A percentile compares a stretch with the other conserved stretches of the same genome.
These are phyloP conservation scores for Sphaerophoria rueppellii DNA, from an alignment of 2,888 invertebrate genomes.

Conservation along the genomic window DNA sequence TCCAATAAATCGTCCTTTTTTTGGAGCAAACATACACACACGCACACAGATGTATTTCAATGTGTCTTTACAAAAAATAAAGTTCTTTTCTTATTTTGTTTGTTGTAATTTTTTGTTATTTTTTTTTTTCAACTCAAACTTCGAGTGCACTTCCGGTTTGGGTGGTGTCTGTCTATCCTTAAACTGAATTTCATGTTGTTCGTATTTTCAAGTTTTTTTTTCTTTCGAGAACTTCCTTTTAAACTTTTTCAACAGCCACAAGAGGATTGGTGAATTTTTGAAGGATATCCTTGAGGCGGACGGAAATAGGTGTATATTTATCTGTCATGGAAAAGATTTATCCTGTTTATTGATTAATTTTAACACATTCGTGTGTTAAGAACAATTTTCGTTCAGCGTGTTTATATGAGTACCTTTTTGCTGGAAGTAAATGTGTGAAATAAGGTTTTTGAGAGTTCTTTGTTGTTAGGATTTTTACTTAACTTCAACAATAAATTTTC, in stretches of 20 bases:
- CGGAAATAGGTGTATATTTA: slow-evolving; percentile 61
- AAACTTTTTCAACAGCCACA: neutral
- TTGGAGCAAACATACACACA: slow-evolving; percentile 11
- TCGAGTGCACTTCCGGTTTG: slow-evolving; percentile 28
- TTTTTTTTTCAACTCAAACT: slow-evolving; percentile 12
- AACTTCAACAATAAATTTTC: too few relatives aligned
- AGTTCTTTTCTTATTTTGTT: neutral
- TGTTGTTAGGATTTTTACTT: too few relatives aligned
- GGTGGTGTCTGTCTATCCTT: slow-evolving; percentile 33
- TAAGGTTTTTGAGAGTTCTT: neutral
- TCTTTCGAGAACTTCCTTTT: slow-evolving; percentile 1
- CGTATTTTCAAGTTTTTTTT: neutral
- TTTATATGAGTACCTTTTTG: neutral
- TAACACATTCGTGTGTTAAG: slow-evolving; percentile 37
- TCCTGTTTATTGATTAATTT: slow-evolving; percentile 61
- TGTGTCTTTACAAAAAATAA: neutral
- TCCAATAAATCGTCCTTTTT: slow-evolving; percentile 62
- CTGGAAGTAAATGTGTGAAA: neutral
- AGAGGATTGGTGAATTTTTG: slow-evolving; percentile 6
- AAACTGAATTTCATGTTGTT: slow-evolving; percentile 17
- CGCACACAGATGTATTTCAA: neutral
- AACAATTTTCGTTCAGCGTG: neutral
- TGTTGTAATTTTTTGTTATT: neutral
- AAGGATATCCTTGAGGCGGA: slow-evolving; percentile 42
- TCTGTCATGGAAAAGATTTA: slow-evolving; percentile 60